Evolutionary conservation across 2,888 invertebrate species (phyloP).

Genomic region (Athetis lepigone): DNA sequence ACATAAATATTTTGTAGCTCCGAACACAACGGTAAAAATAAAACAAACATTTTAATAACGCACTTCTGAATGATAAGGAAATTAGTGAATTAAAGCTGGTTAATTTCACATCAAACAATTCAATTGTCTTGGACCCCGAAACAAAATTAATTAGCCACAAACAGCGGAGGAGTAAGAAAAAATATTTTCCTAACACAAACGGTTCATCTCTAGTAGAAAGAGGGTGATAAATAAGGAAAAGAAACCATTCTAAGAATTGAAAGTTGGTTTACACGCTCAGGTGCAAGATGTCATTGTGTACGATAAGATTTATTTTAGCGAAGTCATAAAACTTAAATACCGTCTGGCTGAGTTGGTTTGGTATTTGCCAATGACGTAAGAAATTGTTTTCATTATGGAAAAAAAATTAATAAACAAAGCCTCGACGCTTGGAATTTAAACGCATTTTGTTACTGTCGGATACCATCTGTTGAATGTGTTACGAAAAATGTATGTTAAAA

Average conservation of each 20-base stretch:
- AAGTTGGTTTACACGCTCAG: conserved; percentile 33
- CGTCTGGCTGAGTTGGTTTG: conserved; percentile 15
- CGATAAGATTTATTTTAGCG: conserved; percentile 33
- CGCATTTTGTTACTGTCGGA: conserved; percentile 5
- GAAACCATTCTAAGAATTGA: conserved; percentile 15
- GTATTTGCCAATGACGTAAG: conserved; percentile 37
- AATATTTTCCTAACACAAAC: neutral
- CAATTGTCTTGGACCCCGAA: too few species aligned
- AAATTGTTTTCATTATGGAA: conserved; percentile 26
- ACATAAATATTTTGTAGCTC: too few species aligned
- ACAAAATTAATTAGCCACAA: too few species aligned
- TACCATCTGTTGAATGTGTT: conserved; percentile 4
- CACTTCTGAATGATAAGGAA: too few species aligned
- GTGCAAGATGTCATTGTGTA: conserved; percentile 29
- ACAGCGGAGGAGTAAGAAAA: too few species aligned
- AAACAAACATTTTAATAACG: too few species aligned
- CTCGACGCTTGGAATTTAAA: conserved; percentile 11
- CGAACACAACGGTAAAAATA: too few species aligned
- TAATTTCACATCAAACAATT: too few species aligned
- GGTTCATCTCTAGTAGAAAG: neutral
- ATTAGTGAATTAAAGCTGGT: too few species aligned
- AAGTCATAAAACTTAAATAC: conserved; percentile 34
- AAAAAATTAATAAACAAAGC: conserved; percentile 19
- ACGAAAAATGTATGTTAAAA: neutral
- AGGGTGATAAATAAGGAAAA: neutral